phyloP scores from a whole-genome alignment of 2,797 vertebrate genomes.

The Sebastes vulpes region DNA sequence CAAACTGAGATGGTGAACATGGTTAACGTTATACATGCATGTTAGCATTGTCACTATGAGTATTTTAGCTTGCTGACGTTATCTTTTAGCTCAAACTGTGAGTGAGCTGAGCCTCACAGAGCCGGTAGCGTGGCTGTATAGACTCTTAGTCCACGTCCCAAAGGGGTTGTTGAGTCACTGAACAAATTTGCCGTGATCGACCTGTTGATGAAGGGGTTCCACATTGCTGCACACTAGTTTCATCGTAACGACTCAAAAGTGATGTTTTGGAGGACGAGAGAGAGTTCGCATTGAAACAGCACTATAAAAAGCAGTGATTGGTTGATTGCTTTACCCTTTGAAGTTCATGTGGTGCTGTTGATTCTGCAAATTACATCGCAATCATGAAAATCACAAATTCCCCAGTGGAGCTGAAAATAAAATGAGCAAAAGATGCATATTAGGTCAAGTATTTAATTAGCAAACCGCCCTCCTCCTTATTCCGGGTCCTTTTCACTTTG shows the following conservation, averaged over 20 bases:
- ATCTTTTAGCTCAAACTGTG: neutral
- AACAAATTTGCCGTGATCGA: neutral
- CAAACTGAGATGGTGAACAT: too few relatives aligned
- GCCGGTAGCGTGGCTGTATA: too few relatives aligned
- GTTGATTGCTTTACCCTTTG: conserved; percentile 36
- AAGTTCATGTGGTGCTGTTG: conserved; percentile 39
- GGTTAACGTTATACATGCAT: too few relatives aligned
- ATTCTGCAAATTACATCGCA: conserved; percentile 44
- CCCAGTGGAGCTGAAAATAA: conserved; percentile 48
- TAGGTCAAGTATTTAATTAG: conserved; percentile 82
- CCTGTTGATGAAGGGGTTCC: conserved; percentile 8
- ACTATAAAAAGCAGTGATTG: conserved; percentile 2
- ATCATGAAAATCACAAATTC: conserved; percentile 53
- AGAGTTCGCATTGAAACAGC: neutral
- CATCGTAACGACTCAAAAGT: neutral
- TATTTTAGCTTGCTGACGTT: too few relatives aligned
- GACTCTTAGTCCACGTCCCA: neutral
- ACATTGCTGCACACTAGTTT: neutral
- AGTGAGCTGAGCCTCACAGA: neutral
- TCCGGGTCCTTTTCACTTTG: conserved; percentile 61
- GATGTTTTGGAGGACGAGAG: neutral
- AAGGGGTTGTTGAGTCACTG: neutral
- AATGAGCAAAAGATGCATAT: conserved; percentile 58
- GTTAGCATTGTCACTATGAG: too few relatives aligned
- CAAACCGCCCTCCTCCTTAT: conserved; percentile 51